Conservation (phyloP, 2,888 invertebrate genomes). For the Herminia tarsipennalis region DNA sequence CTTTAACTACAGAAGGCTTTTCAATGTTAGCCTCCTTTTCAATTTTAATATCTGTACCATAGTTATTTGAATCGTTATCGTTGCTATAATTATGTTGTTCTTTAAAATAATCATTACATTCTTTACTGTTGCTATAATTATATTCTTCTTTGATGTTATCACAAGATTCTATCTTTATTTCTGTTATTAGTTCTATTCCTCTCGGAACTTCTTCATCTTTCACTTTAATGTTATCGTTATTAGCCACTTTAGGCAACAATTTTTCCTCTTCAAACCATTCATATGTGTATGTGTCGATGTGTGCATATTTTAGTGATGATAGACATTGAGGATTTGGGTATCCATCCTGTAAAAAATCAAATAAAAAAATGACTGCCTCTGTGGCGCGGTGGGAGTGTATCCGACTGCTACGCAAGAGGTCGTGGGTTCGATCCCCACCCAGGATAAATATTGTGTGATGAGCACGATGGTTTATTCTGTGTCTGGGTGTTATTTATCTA, state of each 20-base stretch:
- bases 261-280: slow-evolving; percentile 9
- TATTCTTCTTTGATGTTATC: slow-evolving; percentile 23
- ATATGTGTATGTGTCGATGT: slow-evolving; percentile 8
- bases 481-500: too few relatives aligned
- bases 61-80: slow-evolving; percentile 15
- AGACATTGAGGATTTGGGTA: slow-evolving; percentile 6
- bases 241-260: neutral
- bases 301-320: slow-evolving; percentile 11
- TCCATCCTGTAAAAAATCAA: slow-evolving; percentile 18
- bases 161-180: slow-evolving; percentile 23
- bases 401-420: too few relatives aligned
- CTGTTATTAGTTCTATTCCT: slow-evolving; percentile 4
- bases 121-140: too few relatives aligned
- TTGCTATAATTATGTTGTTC: slow-evolving; percentile 9
- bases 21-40: slow-evolving; percentile 1
- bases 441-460: too few relatives aligned
- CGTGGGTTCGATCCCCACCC: too few relatives aligned
- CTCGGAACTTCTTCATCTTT: neutral
- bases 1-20: too few relatives aligned
- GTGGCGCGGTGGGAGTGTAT: neutral
- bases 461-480: too few relatives aligned
- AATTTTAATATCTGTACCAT: slow-evolving; percentile 12
- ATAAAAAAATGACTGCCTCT: too few relatives aligned
- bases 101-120: too few relatives aligned
- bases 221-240: neutral